A percentile compares a stretch with the other conserved stretches of the same genome.
phyloP scores from a whole-genome alignment of 2,113 vertebrate species.

The Butastur rufipennis region DNA sequence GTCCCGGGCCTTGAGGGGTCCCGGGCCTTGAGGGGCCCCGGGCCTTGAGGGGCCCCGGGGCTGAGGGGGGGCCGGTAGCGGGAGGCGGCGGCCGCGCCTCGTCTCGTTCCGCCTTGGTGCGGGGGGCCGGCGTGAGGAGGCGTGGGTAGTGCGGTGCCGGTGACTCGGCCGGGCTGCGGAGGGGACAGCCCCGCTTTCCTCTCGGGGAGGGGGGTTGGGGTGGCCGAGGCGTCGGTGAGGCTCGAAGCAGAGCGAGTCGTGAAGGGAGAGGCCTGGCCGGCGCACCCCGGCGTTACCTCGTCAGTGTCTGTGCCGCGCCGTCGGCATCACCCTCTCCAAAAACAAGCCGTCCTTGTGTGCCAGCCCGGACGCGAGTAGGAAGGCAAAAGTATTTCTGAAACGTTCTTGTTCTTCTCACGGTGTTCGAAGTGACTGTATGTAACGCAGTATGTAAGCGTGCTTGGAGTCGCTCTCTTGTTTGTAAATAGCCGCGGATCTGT shows the following conservation, averaged over 20 bases:
- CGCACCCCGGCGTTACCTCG: neutral
- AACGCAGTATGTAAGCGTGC: accelerated
- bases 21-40: no score
- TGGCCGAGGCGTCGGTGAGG: neutral
- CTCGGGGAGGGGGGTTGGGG: accelerated
- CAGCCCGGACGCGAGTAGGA: no score
- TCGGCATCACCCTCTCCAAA: accelerated
- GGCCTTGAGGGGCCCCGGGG: accelerated
- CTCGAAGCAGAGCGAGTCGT: accelerated
- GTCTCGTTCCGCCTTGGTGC: no score
- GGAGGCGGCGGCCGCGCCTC: accelerated
- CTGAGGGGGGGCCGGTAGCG: no score
- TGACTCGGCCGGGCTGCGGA: neutral
- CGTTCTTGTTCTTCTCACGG: accelerated
- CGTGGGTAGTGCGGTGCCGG: neutral
- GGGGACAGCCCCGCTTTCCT: accelerated
- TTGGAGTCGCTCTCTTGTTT: no score
- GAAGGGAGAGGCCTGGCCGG: neutral
- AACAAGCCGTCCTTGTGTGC: neutral
- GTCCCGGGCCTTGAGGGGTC: no score
- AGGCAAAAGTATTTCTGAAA: neutral
- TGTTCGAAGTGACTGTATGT: neutral
- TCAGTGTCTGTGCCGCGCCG: accelerated
- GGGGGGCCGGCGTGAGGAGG: neutral
- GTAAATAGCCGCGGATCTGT: neutral